Evolutionary conservation across 2,113 vertebrate genomes (phyloP), one percentile per base, ranked within the genome.

Genomic region (Hyperoodon ampullatus): DNA sequence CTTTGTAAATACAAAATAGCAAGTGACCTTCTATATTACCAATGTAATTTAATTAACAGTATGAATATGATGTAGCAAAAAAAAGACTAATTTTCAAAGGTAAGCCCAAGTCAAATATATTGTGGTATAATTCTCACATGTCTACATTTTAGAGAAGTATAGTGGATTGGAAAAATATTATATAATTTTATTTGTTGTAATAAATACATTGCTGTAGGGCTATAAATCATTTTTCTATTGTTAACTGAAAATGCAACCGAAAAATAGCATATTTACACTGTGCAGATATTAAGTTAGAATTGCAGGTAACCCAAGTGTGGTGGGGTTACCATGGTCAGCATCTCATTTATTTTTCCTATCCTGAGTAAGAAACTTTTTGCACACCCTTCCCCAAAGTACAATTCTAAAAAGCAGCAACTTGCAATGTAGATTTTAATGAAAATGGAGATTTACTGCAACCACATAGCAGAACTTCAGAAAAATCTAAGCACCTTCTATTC

Each of bases 201-300:
- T 88, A 96, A 92, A 94, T 42, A 55, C 28, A 21, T 74, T 88
- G 3, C 39, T 74, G 28, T 23, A 63, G 33, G 39, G 74, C 13
- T 85, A 28, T 24, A 68, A 72, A n/a, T 83, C 4, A 28, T 78
- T 63, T 95, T 95, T 35, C 60, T 74, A 61, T 91, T 33, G 21
- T 72, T 89, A 61, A 47, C 26, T 92, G 11, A 77, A 96, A 82
- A 95, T 88, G 9, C n/a, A 89, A 53, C 61, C 77, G 14, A 53
- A 75, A 88, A 84, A 16, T 6, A 74, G 13, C 23, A 0, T 53
- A 82, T 82, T 93, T 63, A 84, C 4, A 33, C 35, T 30, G 0
- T 85, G 55, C 4, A 47, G 13, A 93, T 30, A 0, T 35, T 35
- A 81, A 84, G 9, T 88, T 66, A 91, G 44, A 85, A 55, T 30